Evolutionary conservation across 2,888 invertebrate genomes (phyloP).

Genomic region (Chironomus tentans): DNA sequence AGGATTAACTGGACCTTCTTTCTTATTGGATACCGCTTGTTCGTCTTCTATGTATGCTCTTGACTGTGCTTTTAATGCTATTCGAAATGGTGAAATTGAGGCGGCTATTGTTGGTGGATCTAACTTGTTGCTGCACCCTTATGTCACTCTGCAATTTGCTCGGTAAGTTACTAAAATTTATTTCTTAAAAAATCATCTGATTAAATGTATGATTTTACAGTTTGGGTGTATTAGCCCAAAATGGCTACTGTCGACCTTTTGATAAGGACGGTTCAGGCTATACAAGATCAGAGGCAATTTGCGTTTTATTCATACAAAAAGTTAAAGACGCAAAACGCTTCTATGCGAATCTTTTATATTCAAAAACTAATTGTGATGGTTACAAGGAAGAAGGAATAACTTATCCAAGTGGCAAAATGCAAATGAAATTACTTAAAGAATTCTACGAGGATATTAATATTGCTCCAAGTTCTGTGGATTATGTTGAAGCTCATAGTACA

Average conservation of each 20-base stretch:
- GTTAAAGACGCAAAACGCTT: slow-evolving; percentile 54
- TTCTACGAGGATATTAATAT: slow-evolving; percentile 62
- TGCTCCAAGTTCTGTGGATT: slow-evolving; percentile 59
- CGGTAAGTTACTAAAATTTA: slow-evolving; percentile 42
- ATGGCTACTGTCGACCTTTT: slow-evolving; percentile 85
- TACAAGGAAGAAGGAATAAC: slow-evolving; percentile 62
- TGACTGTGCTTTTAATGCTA: slow-evolving; percentile 68
- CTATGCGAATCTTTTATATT: slow-evolving; percentile 63
- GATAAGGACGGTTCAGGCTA: slow-evolving; percentile 78
- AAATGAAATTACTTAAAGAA: slow-evolving; percentile 51
- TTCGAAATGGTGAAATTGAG: slow-evolving; percentile 75
- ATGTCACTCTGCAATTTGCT: slow-evolving; percentile 78
- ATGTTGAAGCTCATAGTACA: slow-evolving; percentile 81
- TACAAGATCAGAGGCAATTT: slow-evolving; percentile 71
- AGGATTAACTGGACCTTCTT: slow-evolving; percentile 82
- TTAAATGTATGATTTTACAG: slow-evolving; percentile 41
- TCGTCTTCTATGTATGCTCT: slow-evolving; percentile 86
- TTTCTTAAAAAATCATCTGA: not conserved
- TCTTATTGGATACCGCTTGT: slow-evolving; percentile 85
- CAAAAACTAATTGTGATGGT: slow-evolving; percentile 74
- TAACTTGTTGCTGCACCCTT: slow-evolving; percentile 79
- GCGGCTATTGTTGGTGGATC: slow-evolving; percentile 82
- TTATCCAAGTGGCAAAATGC: slow-evolving; percentile 55
- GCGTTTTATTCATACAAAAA: slow-evolving; percentile 62
- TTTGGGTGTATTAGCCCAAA: slow-evolving; percentile 67